Evolutionary conservation across 2,113 vertebrate genomes (phyloP).

Genomic region (Burhinus bistriatus): DNA sequence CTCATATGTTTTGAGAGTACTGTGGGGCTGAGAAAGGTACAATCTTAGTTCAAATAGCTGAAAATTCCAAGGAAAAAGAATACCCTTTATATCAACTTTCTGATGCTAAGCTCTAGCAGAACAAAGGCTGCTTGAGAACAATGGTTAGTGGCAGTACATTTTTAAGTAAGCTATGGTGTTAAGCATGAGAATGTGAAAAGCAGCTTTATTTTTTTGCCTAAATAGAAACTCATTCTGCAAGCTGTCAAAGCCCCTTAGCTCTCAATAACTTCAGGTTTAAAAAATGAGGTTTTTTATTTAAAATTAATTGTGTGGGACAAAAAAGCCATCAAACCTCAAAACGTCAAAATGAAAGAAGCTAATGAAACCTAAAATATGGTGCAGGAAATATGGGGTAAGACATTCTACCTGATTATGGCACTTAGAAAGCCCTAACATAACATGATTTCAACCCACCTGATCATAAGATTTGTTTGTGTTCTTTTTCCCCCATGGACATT

Average conservation of each 20-base stretch:
- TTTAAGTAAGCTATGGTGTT: not conserved
- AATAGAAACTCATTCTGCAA: not conserved
- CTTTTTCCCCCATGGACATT: not conserved
- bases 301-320: not conserved
- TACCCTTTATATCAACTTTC: not conserved
- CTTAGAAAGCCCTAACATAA: not conserved
- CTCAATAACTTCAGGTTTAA: not conserved
- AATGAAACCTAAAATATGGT: not conserved
- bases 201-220: not conserved
- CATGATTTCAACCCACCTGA: not conserved
- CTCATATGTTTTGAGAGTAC: not conserved
- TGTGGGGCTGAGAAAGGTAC: not conserved
- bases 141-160: not conserved
- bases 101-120: not conserved
- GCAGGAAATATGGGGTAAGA: not conserved
- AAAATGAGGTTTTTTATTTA: not conserved
- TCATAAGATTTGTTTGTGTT: not conserved
- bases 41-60: not conserved
- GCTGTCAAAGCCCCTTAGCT: not conserved
- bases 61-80: not conserved
- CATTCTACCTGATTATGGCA: not conserved
- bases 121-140: not conserved
- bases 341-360: not conserved
- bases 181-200: not conserved
- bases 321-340: not conserved